Conservation (phyloP, 2,888 invertebrate genomes). For the Villa cingulata region DNA sequence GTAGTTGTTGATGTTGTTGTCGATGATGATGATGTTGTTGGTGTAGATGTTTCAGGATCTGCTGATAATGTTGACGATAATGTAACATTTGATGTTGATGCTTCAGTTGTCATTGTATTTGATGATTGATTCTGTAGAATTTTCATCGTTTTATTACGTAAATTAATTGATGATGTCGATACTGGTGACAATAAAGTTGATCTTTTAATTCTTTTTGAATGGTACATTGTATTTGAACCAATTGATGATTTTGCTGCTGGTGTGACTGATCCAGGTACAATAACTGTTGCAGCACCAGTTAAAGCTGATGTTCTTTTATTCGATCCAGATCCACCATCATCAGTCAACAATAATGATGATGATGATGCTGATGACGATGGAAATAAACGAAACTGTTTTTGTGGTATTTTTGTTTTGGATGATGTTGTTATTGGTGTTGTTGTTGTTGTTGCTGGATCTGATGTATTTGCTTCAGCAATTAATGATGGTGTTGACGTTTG, state of each 20-base stretch:
- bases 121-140: constrained; percentile 7
- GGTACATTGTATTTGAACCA: no score
- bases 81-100: background rate
- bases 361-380: background rate
- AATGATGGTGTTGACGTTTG: constrained; percentile 9
- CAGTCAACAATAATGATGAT: background rate
- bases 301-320: no score
- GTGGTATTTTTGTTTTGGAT: background rate
- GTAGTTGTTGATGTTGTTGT: constrained; percentile 14
- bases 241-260: no score
- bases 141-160: constrained; percentile 6
- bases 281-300: no score
- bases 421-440: background rate
- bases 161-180: constrained; percentile 4
- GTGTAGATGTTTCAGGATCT: no score
- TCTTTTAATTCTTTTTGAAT: constrained; percentile 10
- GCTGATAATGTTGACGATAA: no score
- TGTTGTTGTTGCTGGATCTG: background rate
- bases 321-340: background rate
- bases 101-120: background rate
- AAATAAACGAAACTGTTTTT: background rate
- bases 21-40: no score
- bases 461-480: background rate
- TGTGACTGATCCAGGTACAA: no score
- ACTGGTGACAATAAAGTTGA: background rate